Evolutionary conservation across 2,113 vertebrate genomes (phyloP).

Genomic region (Lipophrys pholis): DNA sequence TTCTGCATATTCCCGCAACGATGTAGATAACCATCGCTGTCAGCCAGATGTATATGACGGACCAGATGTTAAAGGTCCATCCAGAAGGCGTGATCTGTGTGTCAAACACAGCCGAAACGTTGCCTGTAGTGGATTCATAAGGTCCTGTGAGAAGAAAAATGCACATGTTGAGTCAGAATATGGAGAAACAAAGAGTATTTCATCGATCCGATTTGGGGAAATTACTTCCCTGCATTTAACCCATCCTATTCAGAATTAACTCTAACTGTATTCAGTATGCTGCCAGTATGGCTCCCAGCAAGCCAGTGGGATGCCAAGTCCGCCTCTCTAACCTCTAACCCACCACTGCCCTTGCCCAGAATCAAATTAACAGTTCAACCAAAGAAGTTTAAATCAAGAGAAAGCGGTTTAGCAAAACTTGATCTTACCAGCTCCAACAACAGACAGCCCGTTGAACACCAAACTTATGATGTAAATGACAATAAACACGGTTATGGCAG

Average conservation of each 20-base stretch:
- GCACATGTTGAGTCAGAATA: background rate
- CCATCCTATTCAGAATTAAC: no score
- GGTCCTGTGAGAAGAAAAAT: constrained; percentile 55
- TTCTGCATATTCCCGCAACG: constrained; percentile 75
- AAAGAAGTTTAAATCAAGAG: background rate
- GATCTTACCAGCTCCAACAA: constrained; percentile 68
- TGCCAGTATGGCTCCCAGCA: no score
- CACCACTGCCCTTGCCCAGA: no score
- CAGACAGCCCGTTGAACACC: constrained; percentile 77
- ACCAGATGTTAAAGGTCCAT: constrained; percentile 85
- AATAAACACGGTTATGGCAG: constrained; percentile 61
- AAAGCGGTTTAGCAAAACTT: background rate
- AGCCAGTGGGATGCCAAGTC: no score
- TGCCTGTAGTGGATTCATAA: constrained; percentile 64
- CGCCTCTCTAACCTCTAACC: no score
- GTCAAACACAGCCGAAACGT: constrained; percentile 74
- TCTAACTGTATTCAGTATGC: no score
- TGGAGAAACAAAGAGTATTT: constrained; percentile 2
- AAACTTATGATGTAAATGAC: constrained; percentile 59
- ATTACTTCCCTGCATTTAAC: background rate
- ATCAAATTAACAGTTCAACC: background rate
- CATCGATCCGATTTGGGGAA: background rate
- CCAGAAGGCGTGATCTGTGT: constrained; percentile 82
- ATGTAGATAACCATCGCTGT: constrained; percentile 73
- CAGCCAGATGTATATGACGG: constrained; percentile 81